These are phyloP conservation scores for Halcyon leucocephala DNA, from an alignment of 2,797 vertebrate species.

Conservation along the genomic window DNA sequence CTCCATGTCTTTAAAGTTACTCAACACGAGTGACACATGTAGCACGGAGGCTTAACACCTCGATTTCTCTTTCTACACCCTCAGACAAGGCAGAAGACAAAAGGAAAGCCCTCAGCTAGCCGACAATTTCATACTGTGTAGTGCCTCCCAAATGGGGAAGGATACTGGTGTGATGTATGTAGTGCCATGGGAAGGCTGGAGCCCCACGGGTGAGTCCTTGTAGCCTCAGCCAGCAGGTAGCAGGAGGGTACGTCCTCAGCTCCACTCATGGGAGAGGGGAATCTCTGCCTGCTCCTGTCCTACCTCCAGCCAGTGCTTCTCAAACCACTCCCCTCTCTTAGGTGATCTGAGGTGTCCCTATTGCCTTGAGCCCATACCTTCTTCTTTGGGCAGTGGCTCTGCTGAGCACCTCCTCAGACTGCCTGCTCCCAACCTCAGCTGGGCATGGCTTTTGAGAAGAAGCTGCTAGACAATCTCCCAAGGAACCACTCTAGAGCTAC, in stretches of 20 bases:
- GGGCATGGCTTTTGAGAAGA: neutral
- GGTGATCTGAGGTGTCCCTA: fast-evolving
- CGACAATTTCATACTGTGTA: neutral
- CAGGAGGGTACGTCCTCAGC: neutral
- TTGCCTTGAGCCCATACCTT: neutral
- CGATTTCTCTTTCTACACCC: neutral
- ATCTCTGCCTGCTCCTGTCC: neutral
- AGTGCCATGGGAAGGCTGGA: neutral
- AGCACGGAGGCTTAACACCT: neutral
- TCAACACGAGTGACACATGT: neutral
- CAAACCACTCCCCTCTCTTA: fast-evolving
- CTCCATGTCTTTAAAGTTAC: neutral
- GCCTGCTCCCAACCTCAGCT: fast-evolving
- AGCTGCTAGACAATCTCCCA: neutral
- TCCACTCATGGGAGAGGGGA: fast-evolving
- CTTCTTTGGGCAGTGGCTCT: neutral
- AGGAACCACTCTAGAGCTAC: neutral
- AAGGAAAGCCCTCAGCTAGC: neutral
- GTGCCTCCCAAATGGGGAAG: fast-evolving
- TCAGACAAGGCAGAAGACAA: neutral
- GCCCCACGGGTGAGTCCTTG: neutral
- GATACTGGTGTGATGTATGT: fast-evolving
- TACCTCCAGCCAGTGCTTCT: neutral
- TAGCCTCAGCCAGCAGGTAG: neutral
- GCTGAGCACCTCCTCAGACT: neutral